Base-by-base conservation (phyloP, 2,888 invertebrate genomes). In the Macrosoma leucophasiata region DNA sequence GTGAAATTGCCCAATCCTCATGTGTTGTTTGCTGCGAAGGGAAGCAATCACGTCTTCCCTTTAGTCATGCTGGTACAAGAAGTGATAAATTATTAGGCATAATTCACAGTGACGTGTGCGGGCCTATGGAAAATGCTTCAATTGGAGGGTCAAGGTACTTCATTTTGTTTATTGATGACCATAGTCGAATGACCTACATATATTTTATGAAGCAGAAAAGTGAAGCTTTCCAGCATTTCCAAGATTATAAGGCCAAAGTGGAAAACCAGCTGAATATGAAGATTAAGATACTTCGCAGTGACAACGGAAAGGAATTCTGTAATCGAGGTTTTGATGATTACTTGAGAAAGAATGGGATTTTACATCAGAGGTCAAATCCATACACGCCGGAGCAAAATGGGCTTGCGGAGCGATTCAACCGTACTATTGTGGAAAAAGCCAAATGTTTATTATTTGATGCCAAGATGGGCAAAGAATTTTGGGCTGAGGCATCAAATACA, bases 381-480 rank as follows among this genome's bases (percentile, higher is more conserved):
- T 49, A 51, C 14, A 43, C 37, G 0, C 44, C 52, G 0, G 43
- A 50, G 21, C 50, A 52, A 24, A 49, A 49, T 33, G 50, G 43
- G 2, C 1, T 52, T 4, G 30, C 42, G n/a, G 46, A 51, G 22
- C 11, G 48, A 1, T 3, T 29, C 1, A 48, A 44, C 9, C 15
- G 48, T 11, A 41, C 47, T 4, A 13, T 49, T 6, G 40, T 44
- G 3, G 48, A 49, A 14, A 41, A 12, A 19, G 50, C 42, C 5
- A 29, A 35, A 7, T 42, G 45, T 23, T n/a, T 47, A 8, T 13
- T 47, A 11, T 48, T 38, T 34, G 46, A 50, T 33, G 42, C 43
- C 18, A 15, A 23, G 1, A 19, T 48, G 17, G 29, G 25, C 6
- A 48, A 48, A 27, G 38, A 21, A 10, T 41, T 40, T 29, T 50